Evolutionary conservation across 2,113 vertebrate species (phyloP).

Genomic region (Thamnophis sirtalis): DNA sequence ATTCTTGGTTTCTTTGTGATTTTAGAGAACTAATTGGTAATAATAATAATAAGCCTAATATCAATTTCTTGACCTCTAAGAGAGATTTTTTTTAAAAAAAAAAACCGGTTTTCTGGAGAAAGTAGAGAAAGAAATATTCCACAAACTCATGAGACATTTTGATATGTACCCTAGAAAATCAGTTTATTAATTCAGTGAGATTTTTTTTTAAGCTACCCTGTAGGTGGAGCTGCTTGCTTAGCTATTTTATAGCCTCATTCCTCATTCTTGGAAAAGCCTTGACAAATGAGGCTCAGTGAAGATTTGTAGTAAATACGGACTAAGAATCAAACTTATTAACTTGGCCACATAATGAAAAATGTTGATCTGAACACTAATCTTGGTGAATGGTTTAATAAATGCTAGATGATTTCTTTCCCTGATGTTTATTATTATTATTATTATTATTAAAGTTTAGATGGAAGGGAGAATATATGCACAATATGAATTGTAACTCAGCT

Average conservation of each 20-base stretch:
- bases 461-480: background rate
- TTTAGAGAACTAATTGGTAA: background rate
- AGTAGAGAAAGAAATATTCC: background rate
- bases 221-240: constrained; percentile 64
- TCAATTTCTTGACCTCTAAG: no score
- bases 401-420: background rate
- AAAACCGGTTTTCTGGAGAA: background rate
- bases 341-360: constrained; percentile 4
- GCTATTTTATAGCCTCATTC: background rate
- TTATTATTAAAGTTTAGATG: background rate
- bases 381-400: background rate
- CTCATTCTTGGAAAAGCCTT: background rate
- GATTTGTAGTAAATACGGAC: background rate
- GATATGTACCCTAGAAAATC: background rate
- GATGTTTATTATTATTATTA: background rate
- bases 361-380: background rate
- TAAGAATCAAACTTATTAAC: background rate
- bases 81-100: background rate
- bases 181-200: background rate
- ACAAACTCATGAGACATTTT: background rate
- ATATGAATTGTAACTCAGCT: accelerated
- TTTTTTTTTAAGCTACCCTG: constrained; percentile 28
- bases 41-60: background rate
- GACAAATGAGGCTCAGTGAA: background rate
- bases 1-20: background rate